Evolutionary conservation across 2,113 vertebrate genomes (phyloP).

Genomic region (Ceyx margarethae): DNA sequence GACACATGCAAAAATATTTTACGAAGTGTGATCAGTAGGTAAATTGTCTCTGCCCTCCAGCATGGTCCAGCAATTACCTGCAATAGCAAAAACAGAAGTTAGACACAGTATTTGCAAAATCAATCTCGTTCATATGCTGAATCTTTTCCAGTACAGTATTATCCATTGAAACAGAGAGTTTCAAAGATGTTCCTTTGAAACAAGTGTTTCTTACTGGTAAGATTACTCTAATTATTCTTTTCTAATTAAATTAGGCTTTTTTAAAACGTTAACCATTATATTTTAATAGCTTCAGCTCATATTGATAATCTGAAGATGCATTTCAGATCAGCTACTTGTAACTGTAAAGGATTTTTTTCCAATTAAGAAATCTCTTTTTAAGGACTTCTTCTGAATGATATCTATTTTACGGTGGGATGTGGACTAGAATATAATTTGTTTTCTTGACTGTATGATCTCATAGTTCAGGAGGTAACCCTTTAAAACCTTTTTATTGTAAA

Average conservation of each 20-base stretch:
- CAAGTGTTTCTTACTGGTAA: slow-evolving; percentile 46
- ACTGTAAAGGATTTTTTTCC: slow-evolving; percentile 70
- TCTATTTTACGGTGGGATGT: slow-evolving; percentile 59
- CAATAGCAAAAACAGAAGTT: slow-evolving; percentile 60
- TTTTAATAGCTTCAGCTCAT: slow-evolving; percentile 72
- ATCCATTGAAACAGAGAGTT: slow-evolving; percentile 13
- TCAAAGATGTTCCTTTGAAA: slow-evolving; percentile 51
- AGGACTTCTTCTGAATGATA: slow-evolving; percentile 65
- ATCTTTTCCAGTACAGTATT: slow-evolving; percentile 23
- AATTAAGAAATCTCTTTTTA: slow-evolving; percentile 72
- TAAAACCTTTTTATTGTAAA: not conserved
- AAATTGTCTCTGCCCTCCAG: slow-evolving; percentile 61
- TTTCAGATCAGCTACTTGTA: slow-evolving; percentile 64
- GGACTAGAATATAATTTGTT: slow-evolving; percentile 33
- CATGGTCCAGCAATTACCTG: slow-evolving; percentile 59
- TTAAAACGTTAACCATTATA: slow-evolving; percentile 69
- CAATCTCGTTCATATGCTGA: slow-evolving; percentile 21
- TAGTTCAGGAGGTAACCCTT: not conserved
- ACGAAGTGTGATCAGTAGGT: slow-evolving; percentile 55
- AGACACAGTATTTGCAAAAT: slow-evolving; percentile 62
- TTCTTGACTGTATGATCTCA: not conserved
- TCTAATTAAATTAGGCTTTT: slow-evolving; percentile 78
- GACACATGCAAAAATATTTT: slow-evolving; percentile 54
- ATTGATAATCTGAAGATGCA: slow-evolving; percentile 73
- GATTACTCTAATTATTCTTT: slow-evolving; percentile 68